Conservation (phyloP, 2,888 invertebrate genomes). For the Unio pictorum region DNA sequence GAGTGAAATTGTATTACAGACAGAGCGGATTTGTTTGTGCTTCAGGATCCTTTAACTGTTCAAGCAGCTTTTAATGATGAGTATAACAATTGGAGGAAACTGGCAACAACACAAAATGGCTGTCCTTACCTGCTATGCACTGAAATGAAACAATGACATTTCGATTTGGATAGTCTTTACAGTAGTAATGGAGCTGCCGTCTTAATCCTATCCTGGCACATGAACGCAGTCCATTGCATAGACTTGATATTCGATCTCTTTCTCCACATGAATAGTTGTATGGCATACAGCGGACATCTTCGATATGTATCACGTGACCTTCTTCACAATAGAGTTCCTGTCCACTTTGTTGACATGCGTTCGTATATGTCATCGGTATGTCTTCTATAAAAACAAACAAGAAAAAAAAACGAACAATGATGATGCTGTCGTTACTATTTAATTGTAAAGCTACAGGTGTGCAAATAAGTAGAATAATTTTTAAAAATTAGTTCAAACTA, state of each 20-base stretch:
- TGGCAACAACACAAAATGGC: too few relatives aligned
- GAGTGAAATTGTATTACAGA: too few relatives aligned
- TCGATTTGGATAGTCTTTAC: constrained; percentile 28
- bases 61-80: too few relatives aligned
- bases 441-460: too few relatives aligned
- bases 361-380: constrained; percentile 16
- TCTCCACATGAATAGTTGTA: constrained; percentile 34
- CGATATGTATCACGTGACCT: constrained; percentile 24
- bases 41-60: too few relatives aligned
- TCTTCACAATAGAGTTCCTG: constrained; percentile 27
- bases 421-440: too few relatives aligned
- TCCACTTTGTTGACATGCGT: constrained; percentile 25
- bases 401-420: too few relatives aligned
- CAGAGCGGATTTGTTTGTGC: too few relatives aligned
- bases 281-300: constrained; percentile 37
- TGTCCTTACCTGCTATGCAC: constrained; percentile 38
- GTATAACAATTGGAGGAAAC: too few relatives aligned
- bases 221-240: constrained; percentile 42
- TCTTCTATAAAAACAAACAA: too few relatives aligned
- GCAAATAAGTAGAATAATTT: too few relatives aligned
- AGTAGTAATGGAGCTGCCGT: constrained; percentile 37
- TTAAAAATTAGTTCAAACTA: too few relatives aligned
- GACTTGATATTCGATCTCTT: constrained; percentile 24
- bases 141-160: constrained; percentile 34
- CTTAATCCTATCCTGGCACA: constrained; percentile 38